These are phyloP conservation scores for Tetramorium simillimum DNA, from an alignment of 1,140 invertebrate species.

Conservation along the genomic window DNA sequence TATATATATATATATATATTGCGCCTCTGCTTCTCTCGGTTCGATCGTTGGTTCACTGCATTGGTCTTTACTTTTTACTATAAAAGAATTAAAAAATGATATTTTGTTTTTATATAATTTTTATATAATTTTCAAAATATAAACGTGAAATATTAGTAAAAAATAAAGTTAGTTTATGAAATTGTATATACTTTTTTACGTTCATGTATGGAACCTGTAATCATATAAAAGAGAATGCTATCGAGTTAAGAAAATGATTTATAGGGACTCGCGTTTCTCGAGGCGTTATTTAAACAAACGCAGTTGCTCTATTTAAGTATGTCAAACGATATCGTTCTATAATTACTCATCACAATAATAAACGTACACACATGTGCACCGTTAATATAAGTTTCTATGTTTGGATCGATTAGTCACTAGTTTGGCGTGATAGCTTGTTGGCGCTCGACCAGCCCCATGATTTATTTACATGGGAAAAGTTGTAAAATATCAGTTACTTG, in stretches of 20 bases:
- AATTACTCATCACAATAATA: conserved; percentile 65
- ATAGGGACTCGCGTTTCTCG: not conserved
- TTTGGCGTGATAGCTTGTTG: conserved; percentile 7
- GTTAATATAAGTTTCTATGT: conserved; percentile 5
- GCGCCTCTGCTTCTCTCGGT: no score
- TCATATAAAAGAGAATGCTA: not conserved
- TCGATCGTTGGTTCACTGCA: no score
- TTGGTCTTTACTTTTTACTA: no score
- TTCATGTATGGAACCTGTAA: not conserved
- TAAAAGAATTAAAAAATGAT: no score
- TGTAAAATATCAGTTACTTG: conserved; percentile 10
- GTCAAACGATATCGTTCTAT: conserved; percentile 63
- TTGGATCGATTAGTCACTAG: conserved; percentile 62
- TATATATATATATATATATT: no score
- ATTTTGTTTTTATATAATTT: no score
- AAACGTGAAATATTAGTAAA: no score
- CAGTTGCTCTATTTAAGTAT: not conserved
- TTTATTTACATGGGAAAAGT: conserved; percentile 36
- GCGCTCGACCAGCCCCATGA: conserved; percentile 20
- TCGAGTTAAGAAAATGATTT: not conserved
- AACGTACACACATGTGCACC: conserved; percentile 54
- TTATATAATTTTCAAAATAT: no score
- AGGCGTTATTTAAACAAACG: not conserved
- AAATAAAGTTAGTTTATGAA: no score
- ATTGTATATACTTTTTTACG: not conserved